Evolutionary conservation across 2,113 vertebrate genomes (phyloP), one percentile per base, ranked within the genome.

Genomic region (Elgaria multicarinata): DNA sequence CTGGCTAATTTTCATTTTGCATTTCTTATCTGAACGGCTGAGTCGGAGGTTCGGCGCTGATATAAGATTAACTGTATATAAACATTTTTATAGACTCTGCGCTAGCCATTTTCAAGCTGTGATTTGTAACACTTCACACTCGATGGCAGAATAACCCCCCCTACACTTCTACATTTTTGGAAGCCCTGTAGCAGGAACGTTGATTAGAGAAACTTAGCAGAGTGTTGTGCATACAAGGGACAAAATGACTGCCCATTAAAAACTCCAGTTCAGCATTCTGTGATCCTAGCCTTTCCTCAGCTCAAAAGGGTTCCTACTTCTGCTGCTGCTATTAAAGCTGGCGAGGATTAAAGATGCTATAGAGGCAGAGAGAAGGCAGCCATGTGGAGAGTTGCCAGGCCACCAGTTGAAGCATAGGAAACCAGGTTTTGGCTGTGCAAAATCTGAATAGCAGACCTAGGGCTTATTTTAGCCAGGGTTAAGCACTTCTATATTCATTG

Each of bases 1-100:
- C 53, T 95, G 93, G 90, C 94, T 96, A 77, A 96, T 96, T 97
- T 96, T 95, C 93, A 89, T 96, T 94, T 85, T 93, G 80, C 26
- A 82, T 96, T 95, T 95, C 92, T 95, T 96, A 94, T 91, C 92
- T 93, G 85, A 94, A 95, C 93, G 94, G 66, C 91, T 88, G 36
- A 95, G 87, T 94, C 87, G 92, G 95, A 93, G 88, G 82, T 90
- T 97, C 89, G 88, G 69, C 58, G 86, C 55, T 95, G 86, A 93
- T 95, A 85, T 74, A 91, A 95, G 88, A 94, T 90, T 90, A 95
- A 94, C 85, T 87, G 4, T 87, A 92, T 64, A 86, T 92, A 93
- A 94, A 96, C 87, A 84, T 78, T 81, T 91, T 87, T 93, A 93
- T 93, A 92, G 94, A 89, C 89, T 90, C 83, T 72, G 89, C 75